Conservation (phyloP, 37 sponge, comb jelly and placozoan genomes). For the Hexactinellida sp. region DNA sequence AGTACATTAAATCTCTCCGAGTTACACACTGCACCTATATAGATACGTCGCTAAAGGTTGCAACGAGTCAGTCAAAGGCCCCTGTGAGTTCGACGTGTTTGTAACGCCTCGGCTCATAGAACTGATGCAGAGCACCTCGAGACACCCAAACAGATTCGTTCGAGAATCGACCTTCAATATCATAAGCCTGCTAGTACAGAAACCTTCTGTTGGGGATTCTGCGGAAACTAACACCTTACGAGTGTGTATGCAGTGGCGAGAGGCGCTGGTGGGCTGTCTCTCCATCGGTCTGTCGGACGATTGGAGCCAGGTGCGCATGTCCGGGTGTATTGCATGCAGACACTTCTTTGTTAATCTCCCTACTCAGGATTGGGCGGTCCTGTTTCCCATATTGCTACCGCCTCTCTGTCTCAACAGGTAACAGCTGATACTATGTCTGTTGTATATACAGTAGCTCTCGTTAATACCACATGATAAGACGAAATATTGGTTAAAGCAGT, state of each 20-base stretch:
- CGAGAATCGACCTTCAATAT: constrained; percentile 69
- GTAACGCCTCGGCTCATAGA: neutral
- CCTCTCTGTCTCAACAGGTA: constrained; percentile 85
- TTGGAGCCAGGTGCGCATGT: constrained; percentile 93
- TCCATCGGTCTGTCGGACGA: constrained; percentile 73
- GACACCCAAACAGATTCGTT: constrained; percentile 87
- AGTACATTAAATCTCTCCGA: too few relatives aligned
- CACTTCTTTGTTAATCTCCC: constrained; percentile 43
- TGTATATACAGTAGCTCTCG: too few relatives aligned
- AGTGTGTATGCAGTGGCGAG: constrained; percentile 21
- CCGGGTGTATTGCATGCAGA: constrained; percentile 72
- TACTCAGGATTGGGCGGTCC: neutral
- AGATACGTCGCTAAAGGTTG: neutral
- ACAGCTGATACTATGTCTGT: too few relatives aligned
- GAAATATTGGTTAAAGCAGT: too few relatives aligned
- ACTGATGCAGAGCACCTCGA: neutral
- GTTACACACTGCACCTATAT: too few relatives aligned
- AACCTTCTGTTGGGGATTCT: neutral
- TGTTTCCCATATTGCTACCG: constrained; percentile 51
- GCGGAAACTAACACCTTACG: neutral
- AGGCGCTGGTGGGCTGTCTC: constrained; percentile 19
- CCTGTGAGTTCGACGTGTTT: neutral
- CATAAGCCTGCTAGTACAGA: constrained; percentile 34
- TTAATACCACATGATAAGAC: too few relatives aligned
- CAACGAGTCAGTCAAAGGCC: neutral